These are phyloP conservation scores for Sisor rabdophorus DNA, from an alignment of 2,113 vertebrate genomes.

Conservation along the genomic window DNA sequence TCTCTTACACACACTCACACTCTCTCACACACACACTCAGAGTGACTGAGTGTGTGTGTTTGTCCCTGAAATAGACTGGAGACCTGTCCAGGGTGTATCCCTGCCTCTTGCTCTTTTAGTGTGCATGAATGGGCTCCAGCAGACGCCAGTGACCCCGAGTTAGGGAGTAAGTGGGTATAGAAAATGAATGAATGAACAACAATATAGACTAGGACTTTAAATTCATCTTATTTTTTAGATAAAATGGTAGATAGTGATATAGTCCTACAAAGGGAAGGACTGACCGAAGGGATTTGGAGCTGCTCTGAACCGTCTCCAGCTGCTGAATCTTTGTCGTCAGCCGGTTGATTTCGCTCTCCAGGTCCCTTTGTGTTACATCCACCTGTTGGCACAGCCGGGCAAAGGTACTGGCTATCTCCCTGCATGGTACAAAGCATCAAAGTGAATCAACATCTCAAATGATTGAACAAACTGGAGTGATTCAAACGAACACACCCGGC, in stretches of 20 bases:
- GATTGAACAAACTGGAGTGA: not conserved
- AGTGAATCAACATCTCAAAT: not conserved
- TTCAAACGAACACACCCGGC: not conserved
- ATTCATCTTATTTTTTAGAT: not conserved
- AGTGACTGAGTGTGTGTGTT: no score
- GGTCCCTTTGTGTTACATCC: slow-evolving; percentile 82
- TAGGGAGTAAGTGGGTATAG: no score
- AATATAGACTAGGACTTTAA: no score
- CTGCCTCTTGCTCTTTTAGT: no score
- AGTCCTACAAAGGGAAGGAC: slow-evolving; percentile 23
- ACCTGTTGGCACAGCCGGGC: slow-evolving; percentile 92
- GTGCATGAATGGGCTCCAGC: no score
- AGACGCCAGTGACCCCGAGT: no score
- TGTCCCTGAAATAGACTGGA: no score
- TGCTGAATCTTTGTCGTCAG: slow-evolving; percentile 83
- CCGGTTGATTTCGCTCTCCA: slow-evolving; percentile 79
- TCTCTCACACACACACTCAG: no score
- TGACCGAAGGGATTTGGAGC: slow-evolving; percentile 85
- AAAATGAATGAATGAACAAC: no score
- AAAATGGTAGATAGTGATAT: no score
- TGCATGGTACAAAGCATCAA: slow-evolving; percentile 58
- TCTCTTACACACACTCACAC: no score
- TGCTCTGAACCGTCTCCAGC: slow-evolving; percentile 81
- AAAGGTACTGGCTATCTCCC: slow-evolving; percentile 93
- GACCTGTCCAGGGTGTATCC: no score